phyloP scores from a whole-genome alignment of 2,797 vertebrate genomes.

The Chloroceryle inda region DNA sequence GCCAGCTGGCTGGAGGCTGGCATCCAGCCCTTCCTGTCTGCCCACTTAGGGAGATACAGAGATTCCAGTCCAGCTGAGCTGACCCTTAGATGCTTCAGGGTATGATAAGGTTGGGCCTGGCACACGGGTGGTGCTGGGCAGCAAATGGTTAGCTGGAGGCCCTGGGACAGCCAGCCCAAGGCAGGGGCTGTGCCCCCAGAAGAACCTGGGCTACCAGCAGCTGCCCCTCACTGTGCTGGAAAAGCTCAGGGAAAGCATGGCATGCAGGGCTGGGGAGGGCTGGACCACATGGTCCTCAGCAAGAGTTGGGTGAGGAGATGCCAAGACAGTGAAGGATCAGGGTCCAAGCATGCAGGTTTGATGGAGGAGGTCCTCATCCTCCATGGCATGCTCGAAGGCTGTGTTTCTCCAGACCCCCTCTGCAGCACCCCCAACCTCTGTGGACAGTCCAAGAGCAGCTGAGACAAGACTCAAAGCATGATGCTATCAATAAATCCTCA shows the following conservation, averaged over 20 bases:
- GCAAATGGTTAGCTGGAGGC: neutral
- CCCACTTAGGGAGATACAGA: neutral
- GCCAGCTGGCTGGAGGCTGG: neutral
- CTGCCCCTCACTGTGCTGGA: neutral
- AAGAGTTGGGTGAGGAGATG: neutral
- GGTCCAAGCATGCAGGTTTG: neutral
- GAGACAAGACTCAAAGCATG: neutral
- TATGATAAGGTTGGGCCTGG: neutral
- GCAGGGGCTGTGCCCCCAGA: neutral
- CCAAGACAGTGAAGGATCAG: neutral
- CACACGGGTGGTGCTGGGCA: neutral
- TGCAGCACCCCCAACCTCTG: neutral
- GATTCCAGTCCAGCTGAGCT: neutral
- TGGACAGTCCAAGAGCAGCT: neutral
- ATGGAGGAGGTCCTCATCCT: neutral
- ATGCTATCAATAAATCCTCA: neutral
- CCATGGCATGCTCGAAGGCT: accelerated
- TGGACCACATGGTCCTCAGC: accelerated
- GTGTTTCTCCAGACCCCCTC: neutral
- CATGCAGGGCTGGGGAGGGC: neutral
- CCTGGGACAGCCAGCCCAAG: neutral
- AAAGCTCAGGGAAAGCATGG: neutral
- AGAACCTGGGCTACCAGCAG: neutral
- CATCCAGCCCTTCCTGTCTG: neutral
- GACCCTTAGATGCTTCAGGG: neutral